Evolutionary conservation across 1,140 invertebrate species (phyloP), one percentile per base, ranked within the genome.

Genomic region (Drosophila littoralis): DNA sequence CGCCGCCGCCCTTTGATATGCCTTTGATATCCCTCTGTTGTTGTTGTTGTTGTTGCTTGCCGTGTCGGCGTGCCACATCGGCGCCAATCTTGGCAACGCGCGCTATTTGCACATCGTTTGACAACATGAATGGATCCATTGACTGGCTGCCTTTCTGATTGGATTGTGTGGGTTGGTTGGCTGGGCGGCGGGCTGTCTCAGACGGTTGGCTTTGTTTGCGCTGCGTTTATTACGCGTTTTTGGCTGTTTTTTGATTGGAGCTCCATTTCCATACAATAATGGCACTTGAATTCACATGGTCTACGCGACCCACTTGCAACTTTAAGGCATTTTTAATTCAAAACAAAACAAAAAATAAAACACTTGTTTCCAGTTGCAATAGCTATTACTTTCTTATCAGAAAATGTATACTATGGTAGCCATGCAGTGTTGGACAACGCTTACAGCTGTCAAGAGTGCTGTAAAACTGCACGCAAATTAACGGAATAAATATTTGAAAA

Each of bases 21-120:
- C 59, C 15, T 48, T 61, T 33, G 54, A 72, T 15, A 60, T 76
- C 35, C 22, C 60, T 35, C 13, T 57, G 36, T 4, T 28, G 22
- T 22, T 57, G 36, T 9, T 50, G 33, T 48, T 77, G 35, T 9
- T 50, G 33, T 48, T 77, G 35, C 32, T 91, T 78, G 35, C 68
- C 61, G 22, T 67, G 63, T 6, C 85, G 61, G 8, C 82, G 78
- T 1, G 61, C 65, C 10, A 73, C 75, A 45, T 80, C 90, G 33
- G 61, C 67, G 36, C 50, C 43, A 48, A 90, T 91, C 50, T 86
- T 91, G 46, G 90, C 79, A 7, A 90, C 81, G n/a, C 81, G 75
- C n/a, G 90, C 90, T n/a, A 91, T 60, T 65, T 91, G 90, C n/a
- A 91, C 90, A 73, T 91, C 90, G 46, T 91, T 90, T 9, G 86